phyloP scores from a whole-genome alignment of 1,140 invertebrate species.

The Heliothis virescens region DNA sequence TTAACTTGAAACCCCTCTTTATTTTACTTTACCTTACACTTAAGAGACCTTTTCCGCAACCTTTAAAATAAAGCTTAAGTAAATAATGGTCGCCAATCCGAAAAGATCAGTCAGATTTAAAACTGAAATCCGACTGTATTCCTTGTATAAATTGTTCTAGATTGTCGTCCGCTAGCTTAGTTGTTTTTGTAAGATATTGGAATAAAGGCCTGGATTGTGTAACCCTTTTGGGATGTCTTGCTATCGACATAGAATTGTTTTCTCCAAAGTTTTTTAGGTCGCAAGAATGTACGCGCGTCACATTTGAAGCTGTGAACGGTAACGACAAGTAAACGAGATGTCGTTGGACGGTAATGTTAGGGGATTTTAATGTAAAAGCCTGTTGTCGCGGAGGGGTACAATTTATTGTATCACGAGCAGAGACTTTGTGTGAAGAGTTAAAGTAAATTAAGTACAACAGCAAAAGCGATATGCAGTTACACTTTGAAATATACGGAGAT shows the following conservation, averaged over 20 bases:
- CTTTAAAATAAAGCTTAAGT: slow-evolving; percentile 33
- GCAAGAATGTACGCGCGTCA: not conserved
- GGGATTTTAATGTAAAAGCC: slow-evolving; percentile 14
- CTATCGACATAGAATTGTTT: not conserved
- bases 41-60: slow-evolving; percentile 7
- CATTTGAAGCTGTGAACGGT: not conserved
- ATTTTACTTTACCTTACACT: slow-evolving; percentile 18
- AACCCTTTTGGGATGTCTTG: not conserved
- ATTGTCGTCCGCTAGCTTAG: not conserved
- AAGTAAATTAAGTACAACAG: not conserved
- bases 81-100: slow-evolving; percentile 34
- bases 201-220: not conserved
- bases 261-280: not conserved
- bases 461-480: no score
- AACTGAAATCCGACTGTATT: slow-evolving; percentile 37
- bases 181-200: not conserved
- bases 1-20: slow-evolving; percentile 12
- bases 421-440: not conserved
- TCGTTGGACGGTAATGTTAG: slow-evolving; percentile 30
- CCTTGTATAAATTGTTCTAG: slow-evolving; percentile 34
- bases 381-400: not conserved
- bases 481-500: no score
- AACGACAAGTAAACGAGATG: slow-evolving; percentile 36
- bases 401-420: slow-evolving; percentile 3
- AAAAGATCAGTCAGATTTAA: slow-evolving; percentile 44